Conservation (phyloP, 1,140 invertebrate species). For the Temnothorax longispinosus region DNA sequence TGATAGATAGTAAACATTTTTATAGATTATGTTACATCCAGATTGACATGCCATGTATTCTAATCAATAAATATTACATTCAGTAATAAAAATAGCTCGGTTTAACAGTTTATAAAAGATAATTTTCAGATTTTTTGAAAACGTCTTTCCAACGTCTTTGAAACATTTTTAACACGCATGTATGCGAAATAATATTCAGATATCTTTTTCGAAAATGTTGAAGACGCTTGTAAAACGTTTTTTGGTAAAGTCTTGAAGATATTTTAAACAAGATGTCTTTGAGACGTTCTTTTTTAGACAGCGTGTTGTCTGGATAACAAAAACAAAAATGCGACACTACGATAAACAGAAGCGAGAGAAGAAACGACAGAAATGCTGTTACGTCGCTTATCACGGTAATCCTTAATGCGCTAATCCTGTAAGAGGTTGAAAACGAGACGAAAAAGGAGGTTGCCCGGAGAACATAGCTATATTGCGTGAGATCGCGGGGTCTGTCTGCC, state of each 20-base stretch:
- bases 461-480: slow-evolving; percentile 1
- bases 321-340: not conserved
- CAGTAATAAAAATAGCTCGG: not conserved
- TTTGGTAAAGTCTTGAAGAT: not conserved
- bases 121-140: not conserved
- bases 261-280: not conserved
- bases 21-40: not conserved
- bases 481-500: slow-evolving; percentile 31
- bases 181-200: not conserved
- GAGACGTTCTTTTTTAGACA: not conserved
- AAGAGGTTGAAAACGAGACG: slow-evolving; percentile 25
- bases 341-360: not conserved
- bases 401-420: slow-evolving; percentile 50
- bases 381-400: slow-evolving; percentile 40
- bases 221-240: not conserved
- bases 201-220: not conserved
- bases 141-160: not conserved
- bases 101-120: not conserved
- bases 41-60: not conserved
- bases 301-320: not conserved
- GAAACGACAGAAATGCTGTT: slow-evolving; percentile 15
- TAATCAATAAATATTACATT: not conserved
- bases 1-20: not conserved
- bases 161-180: not conserved
- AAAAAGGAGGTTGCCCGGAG: not conserved